These are phyloP conservation scores for Craniophora ligustri DNA, from an alignment of 2,888 invertebrate species.

Conservation along the genomic window DNA sequence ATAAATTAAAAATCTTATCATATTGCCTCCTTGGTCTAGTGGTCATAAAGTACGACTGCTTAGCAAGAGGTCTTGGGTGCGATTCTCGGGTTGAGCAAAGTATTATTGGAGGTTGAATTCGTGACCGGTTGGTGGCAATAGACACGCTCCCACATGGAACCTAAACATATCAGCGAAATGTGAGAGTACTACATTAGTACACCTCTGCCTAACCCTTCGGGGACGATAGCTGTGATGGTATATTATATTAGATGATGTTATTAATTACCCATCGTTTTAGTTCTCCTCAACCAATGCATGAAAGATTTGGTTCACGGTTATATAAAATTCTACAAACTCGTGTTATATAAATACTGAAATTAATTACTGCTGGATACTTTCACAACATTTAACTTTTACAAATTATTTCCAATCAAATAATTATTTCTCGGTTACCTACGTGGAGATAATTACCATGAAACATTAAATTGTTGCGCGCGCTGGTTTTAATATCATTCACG, in stretches of 20 bases:
- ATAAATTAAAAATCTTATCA: too few relatives aligned
- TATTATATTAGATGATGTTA: background rate
- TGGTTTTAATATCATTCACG: constrained; percentile 1
- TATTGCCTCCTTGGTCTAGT: too few relatives aligned
- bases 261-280: background rate
- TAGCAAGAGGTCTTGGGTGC: too few relatives aligned
- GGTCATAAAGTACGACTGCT: too few relatives aligned
- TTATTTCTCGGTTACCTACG: constrained; percentile 23
- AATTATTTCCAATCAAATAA: constrained; percentile 24
- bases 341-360: constrained; percentile 7
- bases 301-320: constrained; percentile 12
- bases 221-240: too few relatives aligned
- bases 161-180: too few relatives aligned
- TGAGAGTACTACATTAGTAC: too few relatives aligned
- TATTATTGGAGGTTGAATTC: too few relatives aligned
- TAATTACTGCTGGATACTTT: constrained; percentile 3
- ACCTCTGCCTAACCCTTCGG: too few relatives aligned
- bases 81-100: too few relatives aligned
- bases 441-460: constrained; percentile 20
- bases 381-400: constrained; percentile 3
- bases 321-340: background rate
- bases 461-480: constrained; percentile 27
- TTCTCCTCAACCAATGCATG: constrained; percentile 11
- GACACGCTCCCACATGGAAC: too few relatives aligned
- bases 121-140: too few relatives aligned